These are phyloP conservation scores for Argyrosomus japonicus DNA, from an alignment of 2,113 vertebrate genomes.

Conservation along the genomic window DNA sequence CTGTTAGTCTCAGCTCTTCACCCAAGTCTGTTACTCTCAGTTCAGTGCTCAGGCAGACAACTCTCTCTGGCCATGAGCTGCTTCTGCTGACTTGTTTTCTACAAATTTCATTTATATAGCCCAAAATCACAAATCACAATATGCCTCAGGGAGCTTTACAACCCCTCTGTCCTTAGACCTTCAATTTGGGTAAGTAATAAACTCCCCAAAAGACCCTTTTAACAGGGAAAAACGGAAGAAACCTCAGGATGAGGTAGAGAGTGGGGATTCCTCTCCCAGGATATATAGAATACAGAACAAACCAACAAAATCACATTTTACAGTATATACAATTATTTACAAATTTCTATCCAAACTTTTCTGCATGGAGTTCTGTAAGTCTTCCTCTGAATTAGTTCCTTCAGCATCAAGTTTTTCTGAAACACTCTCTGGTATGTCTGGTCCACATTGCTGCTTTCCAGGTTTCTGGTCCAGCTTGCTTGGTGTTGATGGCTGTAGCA, in stretches of 20 bases:
- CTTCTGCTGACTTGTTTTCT: slow-evolving; percentile 16
- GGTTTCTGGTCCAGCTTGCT: not conserved
- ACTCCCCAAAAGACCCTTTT: no score
- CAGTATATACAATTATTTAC: no score
- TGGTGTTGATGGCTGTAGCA: not conserved
- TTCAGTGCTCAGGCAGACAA: slow-evolving; percentile 13
- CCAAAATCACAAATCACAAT: no score
- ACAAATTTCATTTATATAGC: no score
- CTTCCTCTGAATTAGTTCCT: not conserved
- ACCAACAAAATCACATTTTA: no score
- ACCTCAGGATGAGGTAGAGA: no score
- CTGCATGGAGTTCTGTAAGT: slow-evolving; percentile 14
- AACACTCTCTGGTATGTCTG: not conserved
- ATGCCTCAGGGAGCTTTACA: no score
- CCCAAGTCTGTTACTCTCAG: slow-evolving; percentile 34
- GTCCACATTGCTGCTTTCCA: not conserved
- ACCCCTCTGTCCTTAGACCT: no score
- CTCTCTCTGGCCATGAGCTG: slow-evolving; percentile 2
- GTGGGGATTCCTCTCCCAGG: no score
- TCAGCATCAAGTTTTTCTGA: not conserved
- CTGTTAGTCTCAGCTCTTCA: slow-evolving; percentile 34
- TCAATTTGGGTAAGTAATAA: no score
- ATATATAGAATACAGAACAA: no score
- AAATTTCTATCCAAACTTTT: not conserved
- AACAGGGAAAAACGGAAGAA: no score